Evolutionary conservation across 1,140 invertebrate genomes (phyloP), one percentile per base, ranked within the genome.

Genomic region (Drosophila subobscura): DNA sequence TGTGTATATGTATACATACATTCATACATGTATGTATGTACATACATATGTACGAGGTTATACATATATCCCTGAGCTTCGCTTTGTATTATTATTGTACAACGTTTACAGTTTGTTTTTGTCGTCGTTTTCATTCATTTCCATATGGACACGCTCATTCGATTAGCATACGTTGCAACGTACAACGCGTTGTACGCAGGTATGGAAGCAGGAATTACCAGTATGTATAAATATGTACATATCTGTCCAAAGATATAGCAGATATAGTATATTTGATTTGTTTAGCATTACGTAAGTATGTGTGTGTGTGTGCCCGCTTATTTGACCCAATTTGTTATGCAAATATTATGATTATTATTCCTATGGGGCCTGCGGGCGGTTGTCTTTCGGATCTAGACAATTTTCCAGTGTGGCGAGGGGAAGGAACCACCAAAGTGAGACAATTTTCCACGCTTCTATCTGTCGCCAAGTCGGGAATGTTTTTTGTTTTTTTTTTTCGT

Each of bases 271-370:
- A 49, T 54, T 52, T 64, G 14, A 78, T 54, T 76, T 58, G 60
- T 50, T 72, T 56, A 59, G 57, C 72, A 81, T 83, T 81, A 73
- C 73, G 73, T 70, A 73, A 67, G 73, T 70, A 66, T 70, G 64
- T 50, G 45, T 56, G 45, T 55, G 37, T 42, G 22, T 59, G 22
- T 63, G 53, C 44, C 66, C 44, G 67, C 59, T 79, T 60, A 64
- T 64, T 81, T 81, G 83, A 86, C 81, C 81, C 74, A 86, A 86
- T 88, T 86, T 65, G 61, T 61, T 86, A 67, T 29, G 83, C 77
- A 86, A 86, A 86, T 86, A 86, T 85, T 79, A 76, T 83, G 59
- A 44, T 47, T 63, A 49, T 72, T 51, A 49, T 72, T 73, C 49
- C 72, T 22, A 7, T 66, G 45, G 57, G 5, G 6, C 2, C n/a